A percentile compares a stretch with the other conserved stretches of the same genome.
These are phyloP conservation scores for Tetanocera ferruginea DNA, from an alignment of 2,888 invertebrate genomes.

Conservation along the genomic window DNA sequence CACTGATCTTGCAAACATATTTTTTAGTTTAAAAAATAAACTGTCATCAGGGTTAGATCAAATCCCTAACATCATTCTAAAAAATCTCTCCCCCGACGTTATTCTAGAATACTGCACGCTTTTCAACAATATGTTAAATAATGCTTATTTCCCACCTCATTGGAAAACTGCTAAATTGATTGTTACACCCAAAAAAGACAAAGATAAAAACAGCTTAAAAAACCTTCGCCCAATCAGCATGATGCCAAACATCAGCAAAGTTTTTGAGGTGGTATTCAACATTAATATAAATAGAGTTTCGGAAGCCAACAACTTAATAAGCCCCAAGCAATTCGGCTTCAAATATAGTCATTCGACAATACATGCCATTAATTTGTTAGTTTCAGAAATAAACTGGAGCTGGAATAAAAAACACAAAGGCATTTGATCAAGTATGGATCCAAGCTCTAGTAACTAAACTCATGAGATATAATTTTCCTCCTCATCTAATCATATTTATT, in stretches of 20 bases:
- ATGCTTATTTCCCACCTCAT: neutral
- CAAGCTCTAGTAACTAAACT: too few relatives aligned
- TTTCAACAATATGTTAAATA: neutral
- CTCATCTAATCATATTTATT: too few relatives aligned
- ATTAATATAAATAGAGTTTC: neutral
- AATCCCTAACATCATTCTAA: neutral
- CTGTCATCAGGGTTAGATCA: neutral
- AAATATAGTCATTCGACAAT: too few relatives aligned
- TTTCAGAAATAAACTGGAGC: too few relatives aligned
- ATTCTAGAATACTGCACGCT: neutral
- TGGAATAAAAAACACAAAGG: too few relatives aligned
- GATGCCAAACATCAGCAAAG: neutral
- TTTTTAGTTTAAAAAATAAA: neutral
- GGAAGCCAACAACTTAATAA: neutral
- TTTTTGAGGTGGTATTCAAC: neutral
- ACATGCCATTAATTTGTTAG: neutral
- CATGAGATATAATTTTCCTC: too few relatives aligned
- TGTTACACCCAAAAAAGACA: slow-evolving; percentile 9
- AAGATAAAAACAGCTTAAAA: neutral
- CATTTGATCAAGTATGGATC: too few relatives aligned
- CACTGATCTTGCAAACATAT: neutral
- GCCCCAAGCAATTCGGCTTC: slow-evolving; percentile 4
- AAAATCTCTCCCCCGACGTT: neutral
- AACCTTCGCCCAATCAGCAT: slow-evolving; percentile 22
- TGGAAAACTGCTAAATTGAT: slow-evolving; percentile 19